These are phyloP conservation scores for Mionectes macconnelli DNA, from an alignment of 2,113 vertebrate species.

Conservation along the genomic window DNA sequence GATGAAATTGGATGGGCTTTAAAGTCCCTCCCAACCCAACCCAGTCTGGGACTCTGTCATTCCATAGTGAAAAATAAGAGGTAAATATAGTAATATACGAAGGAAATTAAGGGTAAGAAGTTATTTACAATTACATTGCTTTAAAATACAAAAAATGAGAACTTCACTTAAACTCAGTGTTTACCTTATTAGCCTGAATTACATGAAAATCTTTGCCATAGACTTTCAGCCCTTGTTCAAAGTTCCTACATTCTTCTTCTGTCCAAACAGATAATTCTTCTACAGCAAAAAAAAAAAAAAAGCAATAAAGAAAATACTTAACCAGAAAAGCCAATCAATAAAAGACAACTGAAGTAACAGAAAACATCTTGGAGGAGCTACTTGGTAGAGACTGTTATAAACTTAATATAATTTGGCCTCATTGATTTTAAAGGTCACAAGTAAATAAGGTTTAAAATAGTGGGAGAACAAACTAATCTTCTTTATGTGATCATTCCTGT, in stretches of 20 bases:
- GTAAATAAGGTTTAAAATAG: background rate
- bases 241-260: conserved; percentile 94
- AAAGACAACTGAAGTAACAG: background rate
- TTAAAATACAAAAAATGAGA: background rate
- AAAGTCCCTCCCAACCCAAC: background rate
- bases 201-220: conserved; percentile 97
- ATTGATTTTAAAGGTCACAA: background rate
- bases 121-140: background rate
- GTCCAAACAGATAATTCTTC: conserved; percentile 96
- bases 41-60: no score
- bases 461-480: background rate
- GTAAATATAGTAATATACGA: background rate
- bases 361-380: background rate
- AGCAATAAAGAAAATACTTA: background rate
- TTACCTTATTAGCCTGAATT: conserved; percentile 96
- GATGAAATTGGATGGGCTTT: background rate
- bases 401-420: background rate
- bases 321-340: background rate
- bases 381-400: background rate
- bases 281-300: conserved; percentile 42
- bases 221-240: conserved; percentile 93
- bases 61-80: background rate
- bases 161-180: background rate
- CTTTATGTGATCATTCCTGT: background rate
- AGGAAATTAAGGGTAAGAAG: background rate